A percentile compares a stretch with the other conserved stretches of the same genome.
These are phyloP conservation scores for rat (Rattus norvegicus) DNA, from an alignment of 2,113 vertebrate genomes.

Conservation along the genomic window DNA sequence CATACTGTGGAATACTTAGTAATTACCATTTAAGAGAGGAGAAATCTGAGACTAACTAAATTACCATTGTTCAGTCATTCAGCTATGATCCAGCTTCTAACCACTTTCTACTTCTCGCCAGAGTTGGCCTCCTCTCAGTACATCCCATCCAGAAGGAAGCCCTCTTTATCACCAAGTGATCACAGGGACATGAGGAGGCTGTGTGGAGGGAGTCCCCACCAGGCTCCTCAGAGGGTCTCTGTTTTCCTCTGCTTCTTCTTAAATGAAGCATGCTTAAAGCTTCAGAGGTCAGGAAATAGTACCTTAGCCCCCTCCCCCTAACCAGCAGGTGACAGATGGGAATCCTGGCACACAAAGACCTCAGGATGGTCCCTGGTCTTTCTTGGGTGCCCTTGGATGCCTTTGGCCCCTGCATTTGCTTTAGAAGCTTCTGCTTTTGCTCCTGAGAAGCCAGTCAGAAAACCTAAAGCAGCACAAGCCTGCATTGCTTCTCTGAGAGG, in stretches of 20 bases:
- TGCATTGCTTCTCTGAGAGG: constrained; percentile 25
- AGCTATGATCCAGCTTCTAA: neutral
- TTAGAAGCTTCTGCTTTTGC: constrained; percentile 23
- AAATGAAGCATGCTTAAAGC: neutral
- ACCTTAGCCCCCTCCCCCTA: neutral
- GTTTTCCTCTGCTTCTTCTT: neutral
- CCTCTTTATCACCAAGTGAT: neutral
- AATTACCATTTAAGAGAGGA: neutral
- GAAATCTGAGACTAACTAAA: constrained; percentile 17
- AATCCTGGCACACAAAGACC: neutral
- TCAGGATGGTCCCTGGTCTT: neutral
- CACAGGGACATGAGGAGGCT: neutral
- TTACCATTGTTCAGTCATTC: neutral
- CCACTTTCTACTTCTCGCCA: neutral
- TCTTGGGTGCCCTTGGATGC: neutral
- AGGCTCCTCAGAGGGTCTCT: neutral
- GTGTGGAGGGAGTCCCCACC: neutral
- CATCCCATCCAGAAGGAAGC: neutral
- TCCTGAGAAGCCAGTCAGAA: constrained; percentile 3
- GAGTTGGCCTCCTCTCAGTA: neutral
- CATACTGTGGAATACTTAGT: neutral
- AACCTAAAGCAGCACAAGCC: neutral
- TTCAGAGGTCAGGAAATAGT: neutral
- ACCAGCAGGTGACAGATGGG: neutral
- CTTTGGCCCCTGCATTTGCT: neutral